Base-by-base conservation (phyloP, 2,113 vertebrate species). In the Hyla sarda region DNA sequence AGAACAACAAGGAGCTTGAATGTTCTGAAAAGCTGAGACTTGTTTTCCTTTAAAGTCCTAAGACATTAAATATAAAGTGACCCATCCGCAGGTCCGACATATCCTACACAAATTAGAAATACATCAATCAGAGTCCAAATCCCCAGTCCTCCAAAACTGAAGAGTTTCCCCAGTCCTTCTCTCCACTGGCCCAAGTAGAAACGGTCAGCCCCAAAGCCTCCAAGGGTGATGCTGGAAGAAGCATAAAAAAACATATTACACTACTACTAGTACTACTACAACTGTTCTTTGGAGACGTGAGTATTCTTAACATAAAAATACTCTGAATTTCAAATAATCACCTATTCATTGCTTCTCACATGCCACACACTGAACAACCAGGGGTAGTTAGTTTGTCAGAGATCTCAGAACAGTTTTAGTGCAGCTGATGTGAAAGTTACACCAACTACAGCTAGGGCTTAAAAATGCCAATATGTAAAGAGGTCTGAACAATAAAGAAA, bases 131-230 rank as follows among this genome's bases (percentile, higher is more conserved):
- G 89, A 0, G 98, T 99, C 98, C 98, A 99, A 89, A 99, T 98
- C 47, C 98, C 98, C 90, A 99, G 93, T 60, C 98, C 98, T 14
- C 98, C 98, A 37, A 99, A 99, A 92, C 98, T 99, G 94, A 99
- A 99, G 88, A 99, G 97, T 86, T 99, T 99, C 88, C 98, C 98
- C 1, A 99, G 95, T 84, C 98, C 98, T 76, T 99, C 98, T 45
- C 97, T 91, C 98, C 98, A 99, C 92, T 99, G 98, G 86, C 98
- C 98, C 92, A 99, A 91, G 90, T 99, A 99, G 94, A 99, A 99
- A 6, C 98, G 96, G 85, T 99, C 98, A 0, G 98, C 98, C 12
- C 98, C 98, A 86, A 99, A 99, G 45, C 98, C 98, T 0, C 98
- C 98, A 0, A 99, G 96, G 0, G 97, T 98, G 86, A 99, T 96